Evolutionary conservation across 1,140 invertebrate species (phyloP).

Genomic region (Drosophila kikkawai): DNA sequence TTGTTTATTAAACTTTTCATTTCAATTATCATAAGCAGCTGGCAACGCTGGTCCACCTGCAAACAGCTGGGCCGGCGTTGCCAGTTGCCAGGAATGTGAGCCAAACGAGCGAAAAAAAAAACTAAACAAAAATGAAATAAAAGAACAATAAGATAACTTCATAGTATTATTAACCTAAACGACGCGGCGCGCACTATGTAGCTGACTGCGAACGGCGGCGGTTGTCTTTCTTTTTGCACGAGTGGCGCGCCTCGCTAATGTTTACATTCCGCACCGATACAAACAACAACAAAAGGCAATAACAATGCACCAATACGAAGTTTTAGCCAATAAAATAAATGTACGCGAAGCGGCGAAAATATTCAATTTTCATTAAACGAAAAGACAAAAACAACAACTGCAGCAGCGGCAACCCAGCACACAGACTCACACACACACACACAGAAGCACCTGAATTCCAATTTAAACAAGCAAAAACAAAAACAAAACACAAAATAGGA

Average conservation of each 20-base stretch:
- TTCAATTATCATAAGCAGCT: not conserved
- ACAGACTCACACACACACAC: not conserved
- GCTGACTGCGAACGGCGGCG: slow-evolving; percentile 39
- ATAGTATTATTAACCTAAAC: slow-evolving; percentile 40
- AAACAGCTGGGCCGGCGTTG: slow-evolving; percentile 40
- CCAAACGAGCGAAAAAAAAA: slow-evolving; percentile 8
- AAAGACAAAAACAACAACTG: slow-evolving; percentile 1
- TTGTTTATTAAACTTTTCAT: not conserved
- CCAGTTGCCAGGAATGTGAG: slow-evolving; percentile 21
- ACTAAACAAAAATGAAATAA: slow-evolving; percentile 18
- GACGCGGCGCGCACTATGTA: slow-evolving; percentile 36
- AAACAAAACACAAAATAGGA: slow-evolving; percentile 5
- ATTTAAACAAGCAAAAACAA: slow-evolving; percentile 21
- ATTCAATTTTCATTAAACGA: slow-evolving; percentile 5
- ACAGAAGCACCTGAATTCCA: slow-evolving; percentile 13
- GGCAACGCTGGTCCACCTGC: slow-evolving; percentile 1
- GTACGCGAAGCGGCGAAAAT: slow-evolving; percentile 7
- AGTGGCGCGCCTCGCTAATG: slow-evolving; percentile 9
- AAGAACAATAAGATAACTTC: slow-evolving; percentile 40
- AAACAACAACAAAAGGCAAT: slow-evolving; percentile 21
- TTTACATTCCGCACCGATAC: slow-evolving; percentile 27
- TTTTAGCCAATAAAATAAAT: slow-evolving; percentile 13
- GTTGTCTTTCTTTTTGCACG: slow-evolving; percentile 17
- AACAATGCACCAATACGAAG: slow-evolving; percentile 18
- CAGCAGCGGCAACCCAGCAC: slow-evolving; percentile 1